Base-by-base conservation (phyloP, 2,888 invertebrate species). In the Stramonita haemastoma region DNA sequence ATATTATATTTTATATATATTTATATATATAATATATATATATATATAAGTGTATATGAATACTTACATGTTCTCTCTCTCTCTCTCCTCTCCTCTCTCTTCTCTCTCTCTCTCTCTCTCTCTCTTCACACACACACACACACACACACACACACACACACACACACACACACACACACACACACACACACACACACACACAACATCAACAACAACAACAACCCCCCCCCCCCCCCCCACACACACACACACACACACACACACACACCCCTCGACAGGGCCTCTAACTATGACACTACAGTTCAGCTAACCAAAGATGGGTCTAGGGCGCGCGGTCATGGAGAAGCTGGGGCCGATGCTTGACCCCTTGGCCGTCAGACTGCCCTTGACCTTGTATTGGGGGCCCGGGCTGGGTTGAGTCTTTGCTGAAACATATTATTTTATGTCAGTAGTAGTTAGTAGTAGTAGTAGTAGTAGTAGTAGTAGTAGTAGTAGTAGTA, bases 341-440 rank as follows among this genome's bases (percentile, higher is more conserved):
- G 90, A 86, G 60, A 66, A 89, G 46, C 90, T 89, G n/a, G 77
- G 73, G 26, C 86, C 84, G 88, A 81, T 32, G 15, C 73, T 60
- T 22, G 66, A 60, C 0, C 90, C 90, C 19, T 56, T 84, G 83
- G 88, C 79, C 15, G 89, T 88, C 57, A 89, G 86, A 13, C 90
- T 84, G n/a, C 90, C 86, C n/a, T 88, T 73, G 46, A 89, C 84
- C 17, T 86, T 56, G 88, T 88, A 90, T 83, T 90, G 86, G 22
- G 89, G 89, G 17, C 90, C 90, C 5, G 90, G 90, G 15, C 46
- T 83, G 29, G 89, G 85, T 26, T 56, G 81, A 22, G 60, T 13
- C 60, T 22, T 60, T 15, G 15, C 60, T 60, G 60, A 22, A 60
- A 73, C n/a, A n/a, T 8, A n/a, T n/a, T n/a, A n/a, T n/a, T n/a